Percentiles rank a stretch among this genome's conserved stretches.
Conservation (phyloP, 2,113 vertebrate species). For the Aplodontia rufa region DNA sequence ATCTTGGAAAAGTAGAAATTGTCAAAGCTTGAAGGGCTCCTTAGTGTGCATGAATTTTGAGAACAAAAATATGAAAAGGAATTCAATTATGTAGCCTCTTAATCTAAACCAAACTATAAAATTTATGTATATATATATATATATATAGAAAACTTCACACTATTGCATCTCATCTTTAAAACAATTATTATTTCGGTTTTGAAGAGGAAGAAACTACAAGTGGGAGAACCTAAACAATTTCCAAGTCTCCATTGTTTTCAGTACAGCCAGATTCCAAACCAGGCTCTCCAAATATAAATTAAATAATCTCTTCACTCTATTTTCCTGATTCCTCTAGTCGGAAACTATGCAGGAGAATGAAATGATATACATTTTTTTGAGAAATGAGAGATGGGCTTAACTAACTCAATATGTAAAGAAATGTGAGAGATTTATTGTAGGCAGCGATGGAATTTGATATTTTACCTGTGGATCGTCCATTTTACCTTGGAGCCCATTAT, state of each 20-base stretch:
- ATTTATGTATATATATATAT: background rate
- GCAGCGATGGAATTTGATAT: background rate
- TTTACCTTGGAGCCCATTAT: background rate
- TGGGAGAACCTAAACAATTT: background rate
- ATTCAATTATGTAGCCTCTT: background rate
- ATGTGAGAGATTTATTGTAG: background rate
- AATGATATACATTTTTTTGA: background rate
- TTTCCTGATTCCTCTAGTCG: background rate
- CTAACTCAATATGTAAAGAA: background rate
- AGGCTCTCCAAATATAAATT: background rate
- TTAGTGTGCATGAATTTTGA: background rate
- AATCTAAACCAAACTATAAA: background rate
- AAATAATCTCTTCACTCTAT: background rate
- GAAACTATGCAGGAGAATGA: background rate
- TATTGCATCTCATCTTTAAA: background rate
- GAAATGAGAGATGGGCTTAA: constrained; percentile 29
- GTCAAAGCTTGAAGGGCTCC: background rate
- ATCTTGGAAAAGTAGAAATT: background rate
- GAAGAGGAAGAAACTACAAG: background rate
- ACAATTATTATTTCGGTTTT: background rate
- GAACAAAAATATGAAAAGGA: constrained; percentile 27
- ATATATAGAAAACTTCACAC: background rate
- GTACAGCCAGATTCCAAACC: background rate
- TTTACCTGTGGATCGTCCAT: background rate
- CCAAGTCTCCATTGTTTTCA: background rate